phyloP scores from a whole-genome alignment of 2,113 vertebrate genomes.

The Glaucidium brasilianum region DNA sequence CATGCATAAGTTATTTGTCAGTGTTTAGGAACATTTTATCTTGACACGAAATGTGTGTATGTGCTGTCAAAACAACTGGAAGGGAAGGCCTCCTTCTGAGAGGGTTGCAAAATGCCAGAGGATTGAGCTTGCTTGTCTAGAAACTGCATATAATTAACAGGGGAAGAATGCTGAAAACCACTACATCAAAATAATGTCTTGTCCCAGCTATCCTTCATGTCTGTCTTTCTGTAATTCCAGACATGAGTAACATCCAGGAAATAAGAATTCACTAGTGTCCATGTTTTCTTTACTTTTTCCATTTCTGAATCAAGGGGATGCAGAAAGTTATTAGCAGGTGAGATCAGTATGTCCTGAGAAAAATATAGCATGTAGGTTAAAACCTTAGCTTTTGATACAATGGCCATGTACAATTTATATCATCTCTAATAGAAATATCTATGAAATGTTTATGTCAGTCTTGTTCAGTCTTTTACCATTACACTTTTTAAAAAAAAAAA shows the following conservation, averaged over 20 bases:
- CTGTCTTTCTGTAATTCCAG: not conserved
- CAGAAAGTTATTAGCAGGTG: not conserved
- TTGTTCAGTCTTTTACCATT: not conserved
- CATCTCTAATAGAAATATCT: not conserved
- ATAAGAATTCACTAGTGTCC: not conserved
- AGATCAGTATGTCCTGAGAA: not conserved
- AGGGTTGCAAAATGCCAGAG: accelerated
- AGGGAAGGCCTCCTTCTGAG: not conserved
- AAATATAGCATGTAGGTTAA: not conserved
- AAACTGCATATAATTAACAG: not conserved
- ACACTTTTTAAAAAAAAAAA: not conserved
- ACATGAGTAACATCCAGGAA: not conserved
- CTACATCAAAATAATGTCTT: not conserved
- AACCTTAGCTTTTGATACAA: not conserved
- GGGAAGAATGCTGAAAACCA: not conserved
- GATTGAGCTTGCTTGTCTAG: not conserved
- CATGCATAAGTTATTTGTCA: not conserved
- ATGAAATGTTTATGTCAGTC: not conserved
- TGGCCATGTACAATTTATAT: not conserved
- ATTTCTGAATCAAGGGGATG: not conserved
- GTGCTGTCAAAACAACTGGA: not conserved
- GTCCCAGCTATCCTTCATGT: not conserved
- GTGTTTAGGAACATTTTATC: not conserved
- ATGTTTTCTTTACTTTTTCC: not conserved
- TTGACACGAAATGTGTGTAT: not conserved